Conservation (phyloP, 2,797 vertebrate species). For the Geotrypetes seraphini region DNA sequence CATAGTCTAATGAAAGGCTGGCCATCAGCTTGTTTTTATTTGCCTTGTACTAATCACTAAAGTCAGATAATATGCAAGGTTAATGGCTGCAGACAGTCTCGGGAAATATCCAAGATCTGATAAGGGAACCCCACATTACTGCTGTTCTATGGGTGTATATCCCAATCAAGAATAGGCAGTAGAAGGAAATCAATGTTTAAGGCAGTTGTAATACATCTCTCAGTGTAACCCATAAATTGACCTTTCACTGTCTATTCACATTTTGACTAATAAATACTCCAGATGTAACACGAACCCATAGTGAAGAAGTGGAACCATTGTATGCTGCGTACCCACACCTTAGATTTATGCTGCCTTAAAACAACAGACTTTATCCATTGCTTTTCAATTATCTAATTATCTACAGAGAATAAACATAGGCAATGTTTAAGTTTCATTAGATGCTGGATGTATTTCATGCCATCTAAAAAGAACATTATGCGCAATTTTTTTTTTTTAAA, state of each 20-base stretch:
- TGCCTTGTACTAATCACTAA: constrained; percentile 76
- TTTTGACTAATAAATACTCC: constrained; percentile 74
- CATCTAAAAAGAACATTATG: constrained; percentile 17
- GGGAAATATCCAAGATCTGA: constrained; percentile 77
- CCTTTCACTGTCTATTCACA: constrained; percentile 76
- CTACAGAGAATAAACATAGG: constrained; percentile 63
- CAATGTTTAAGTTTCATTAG: constrained; percentile 50
- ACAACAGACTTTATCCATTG: constrained; percentile 61
- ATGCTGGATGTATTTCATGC: constrained; percentile 40
- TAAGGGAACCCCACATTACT: constrained; percentile 66
- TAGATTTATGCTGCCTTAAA: constrained; percentile 84
- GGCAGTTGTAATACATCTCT: constrained; percentile 61
- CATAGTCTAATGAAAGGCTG: constrained; percentile 43
- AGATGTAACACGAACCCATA: constrained; percentile 52
- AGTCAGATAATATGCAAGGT: constrained; percentile 82
- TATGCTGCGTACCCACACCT: constrained; percentile 56
- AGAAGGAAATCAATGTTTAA: constrained; percentile 62
- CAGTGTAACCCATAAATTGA: constrained; percentile 59
- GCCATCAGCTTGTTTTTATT: constrained; percentile 65
- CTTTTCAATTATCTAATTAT: constrained; percentile 79
- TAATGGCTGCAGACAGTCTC: constrained; percentile 81
- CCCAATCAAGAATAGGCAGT: constrained; percentile 50
- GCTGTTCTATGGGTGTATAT: constrained; percentile 42
- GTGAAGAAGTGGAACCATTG: constrained; percentile 73
- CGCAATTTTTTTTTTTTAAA: too few species aligned